Conservation (phyloP, 1,140 invertebrate species). For the Caerostris extrusa region DNA sequence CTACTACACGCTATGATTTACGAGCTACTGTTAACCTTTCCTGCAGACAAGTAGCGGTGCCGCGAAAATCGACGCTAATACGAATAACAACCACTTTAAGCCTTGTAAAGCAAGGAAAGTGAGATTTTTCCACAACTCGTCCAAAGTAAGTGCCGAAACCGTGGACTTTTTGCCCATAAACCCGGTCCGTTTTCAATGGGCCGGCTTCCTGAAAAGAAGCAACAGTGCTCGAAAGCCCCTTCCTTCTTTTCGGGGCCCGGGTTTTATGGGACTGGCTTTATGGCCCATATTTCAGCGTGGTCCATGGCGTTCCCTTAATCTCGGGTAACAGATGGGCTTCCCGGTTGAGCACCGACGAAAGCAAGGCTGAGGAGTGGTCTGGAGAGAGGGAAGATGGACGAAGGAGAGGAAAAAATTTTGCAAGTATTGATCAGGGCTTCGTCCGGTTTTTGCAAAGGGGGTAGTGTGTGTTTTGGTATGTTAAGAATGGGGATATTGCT, state of each 20-base stretch:
- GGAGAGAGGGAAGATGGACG: neutral
- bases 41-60: neutral
- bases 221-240: conserved; percentile 30
- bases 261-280: conserved; percentile 57
- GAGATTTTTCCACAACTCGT: neutral
- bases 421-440: neutral
- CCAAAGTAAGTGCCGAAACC: neutral
- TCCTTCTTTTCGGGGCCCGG: conserved; percentile 10
- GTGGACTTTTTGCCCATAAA: conserved; percentile 46
- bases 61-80: conserved; percentile 29
- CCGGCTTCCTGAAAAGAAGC: neutral
- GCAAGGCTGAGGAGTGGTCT: conserved; percentile 31
- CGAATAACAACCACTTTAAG: conserved; percentile 59
- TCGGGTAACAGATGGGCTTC: conserved; percentile 53
- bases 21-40: conserved; percentile 8
- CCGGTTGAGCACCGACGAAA: conserved; percentile 38
- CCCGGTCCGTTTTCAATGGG: neutral
- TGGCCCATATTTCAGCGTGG: conserved; percentile 52
- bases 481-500: neutral
- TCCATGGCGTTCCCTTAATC: conserved; percentile 41
- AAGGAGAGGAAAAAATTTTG: neutral
- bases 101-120: conserved; percentile 37
- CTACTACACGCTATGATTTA: conserved; percentile 20
- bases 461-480: neutral
- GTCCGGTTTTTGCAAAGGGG: neutral